phyloP scores from a whole-genome alignment of 2,888 invertebrate genomes.

The Glyphotaelius pellucidus region DNA sequence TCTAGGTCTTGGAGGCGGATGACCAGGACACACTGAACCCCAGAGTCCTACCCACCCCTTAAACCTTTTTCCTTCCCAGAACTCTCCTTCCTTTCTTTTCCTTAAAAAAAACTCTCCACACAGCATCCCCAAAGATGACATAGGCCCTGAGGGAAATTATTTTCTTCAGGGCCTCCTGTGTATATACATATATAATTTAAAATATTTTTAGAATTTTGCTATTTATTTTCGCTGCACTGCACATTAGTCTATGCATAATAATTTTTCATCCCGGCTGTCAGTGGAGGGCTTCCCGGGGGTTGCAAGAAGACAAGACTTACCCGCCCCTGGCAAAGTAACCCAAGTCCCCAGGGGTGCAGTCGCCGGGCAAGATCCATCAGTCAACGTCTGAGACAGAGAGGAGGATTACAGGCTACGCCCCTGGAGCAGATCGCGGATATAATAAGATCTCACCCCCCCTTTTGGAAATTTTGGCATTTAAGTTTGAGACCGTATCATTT shows the following conservation, averaged over 20 bases:
- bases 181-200: no score
- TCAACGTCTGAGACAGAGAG: slow-evolving; percentile 55
- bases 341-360: slow-evolving; percentile 26
- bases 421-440: slow-evolving; percentile 37
- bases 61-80: no score
- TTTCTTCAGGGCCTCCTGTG: no score
- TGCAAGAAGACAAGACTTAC: neutral
- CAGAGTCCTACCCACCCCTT: no score
- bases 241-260: neutral
- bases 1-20: no score
- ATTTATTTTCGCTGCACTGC: no score
- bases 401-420: slow-evolving; percentile 25
- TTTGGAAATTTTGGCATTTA: neutral
- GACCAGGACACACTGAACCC: no score
- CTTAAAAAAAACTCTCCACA: no score
- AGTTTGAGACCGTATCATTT: neutral
- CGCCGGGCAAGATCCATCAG: slow-evolving; percentile 53
- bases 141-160: no score
- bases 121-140: no score
- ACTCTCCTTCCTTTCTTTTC: no score
- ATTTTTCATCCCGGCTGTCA: neutral
- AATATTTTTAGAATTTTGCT: no score
- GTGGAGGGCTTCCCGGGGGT: neutral
- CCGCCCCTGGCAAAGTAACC: neutral
- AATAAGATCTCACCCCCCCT: slow-evolving; percentile 24